Percentiles rank a stretch among this genome's conserved stretches.
These are phyloP conservation scores for Dolichotis patagonum DNA, from an alignment of 2,113 vertebrate genomes.

Conservation along the genomic window DNA sequence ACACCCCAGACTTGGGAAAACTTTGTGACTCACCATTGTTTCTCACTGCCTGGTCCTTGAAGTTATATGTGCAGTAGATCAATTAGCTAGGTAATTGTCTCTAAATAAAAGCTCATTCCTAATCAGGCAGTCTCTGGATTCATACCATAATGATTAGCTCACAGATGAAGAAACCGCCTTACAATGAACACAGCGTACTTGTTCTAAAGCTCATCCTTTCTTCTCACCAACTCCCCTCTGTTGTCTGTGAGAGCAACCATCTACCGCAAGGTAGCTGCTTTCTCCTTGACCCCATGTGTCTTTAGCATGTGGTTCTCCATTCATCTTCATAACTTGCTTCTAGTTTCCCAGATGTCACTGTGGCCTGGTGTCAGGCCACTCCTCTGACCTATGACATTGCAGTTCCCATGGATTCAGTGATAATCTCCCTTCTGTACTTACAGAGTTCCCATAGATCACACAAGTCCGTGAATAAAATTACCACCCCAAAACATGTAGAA, in stretches of 20 bases:
- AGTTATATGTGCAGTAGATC: constrained; percentile 13
- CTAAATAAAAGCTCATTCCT: constrained; percentile 47
- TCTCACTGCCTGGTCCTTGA: not conserved
- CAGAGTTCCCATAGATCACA: not conserved
- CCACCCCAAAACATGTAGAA: not conserved
- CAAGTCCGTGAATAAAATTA: not conserved
- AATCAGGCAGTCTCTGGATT: constrained; percentile 69
- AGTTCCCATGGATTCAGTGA: not conserved
- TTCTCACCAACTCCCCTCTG: not conserved
- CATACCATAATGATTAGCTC: constrained; percentile 62
- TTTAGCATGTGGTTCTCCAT: not conserved
- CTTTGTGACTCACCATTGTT: not conserved
- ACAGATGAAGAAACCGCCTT: constrained; percentile 50
- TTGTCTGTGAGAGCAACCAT: not conserved
- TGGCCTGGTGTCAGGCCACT: not conserved
- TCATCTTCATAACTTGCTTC: not conserved
- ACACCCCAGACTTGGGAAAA: not conserved
- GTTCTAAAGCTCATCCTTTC: constrained; percentile 29
- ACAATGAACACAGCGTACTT: constrained; percentile 40
- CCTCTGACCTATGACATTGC: not conserved
- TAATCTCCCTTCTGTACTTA: not conserved
- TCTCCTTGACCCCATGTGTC: not conserved
- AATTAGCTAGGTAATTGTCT: constrained; percentile 61
- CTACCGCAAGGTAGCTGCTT: not conserved
- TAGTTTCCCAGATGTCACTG: not conserved